A percentile compares a stretch with the other conserved stretches of the same genome.
These are phyloP conservation scores for Mythimna impura DNA, from an alignment of 2,888 invertebrate genomes.

Conservation along the genomic window DNA sequence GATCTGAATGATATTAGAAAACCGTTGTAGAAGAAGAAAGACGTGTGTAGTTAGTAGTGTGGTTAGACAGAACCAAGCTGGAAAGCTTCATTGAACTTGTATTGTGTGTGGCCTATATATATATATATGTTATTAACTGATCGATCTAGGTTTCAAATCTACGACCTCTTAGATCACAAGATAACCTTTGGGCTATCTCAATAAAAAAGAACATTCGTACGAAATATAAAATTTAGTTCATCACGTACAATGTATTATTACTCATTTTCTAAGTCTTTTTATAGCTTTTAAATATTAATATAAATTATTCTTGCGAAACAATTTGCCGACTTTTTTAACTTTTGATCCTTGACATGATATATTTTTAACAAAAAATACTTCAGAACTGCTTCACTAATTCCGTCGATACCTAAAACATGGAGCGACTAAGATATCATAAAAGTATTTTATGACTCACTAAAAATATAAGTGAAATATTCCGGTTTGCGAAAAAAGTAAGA, in stretches of 20 bases:
- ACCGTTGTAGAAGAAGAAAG: background rate
- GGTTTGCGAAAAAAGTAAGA: conserved; percentile 26
- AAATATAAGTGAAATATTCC: conserved; percentile 27
- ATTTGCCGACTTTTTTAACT: conserved; percentile 3
- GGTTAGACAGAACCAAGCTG: background rate
- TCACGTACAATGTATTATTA: conserved; percentile 28
- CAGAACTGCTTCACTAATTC: conserved; percentile 21
- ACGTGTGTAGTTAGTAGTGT: background rate
- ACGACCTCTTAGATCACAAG: conserved; percentile 32
- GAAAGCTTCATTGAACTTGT: conserved; percentile 24
- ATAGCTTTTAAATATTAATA: conserved; percentile 29
- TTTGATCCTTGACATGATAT: conserved; percentile 39
- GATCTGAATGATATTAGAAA: background rate
- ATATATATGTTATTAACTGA: conserved; percentile 23
- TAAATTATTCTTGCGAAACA: conserved; percentile 49
- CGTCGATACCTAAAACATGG: background rate
- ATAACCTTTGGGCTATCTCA: conserved; percentile 24
- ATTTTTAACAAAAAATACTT: conserved; percentile 31
- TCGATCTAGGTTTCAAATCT: conserved; percentile 32
- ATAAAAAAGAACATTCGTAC: conserved; percentile 6
- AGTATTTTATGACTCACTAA: conserved; percentile 26
- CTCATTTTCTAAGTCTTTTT: conserved; percentile 29
- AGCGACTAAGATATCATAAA: background rate
- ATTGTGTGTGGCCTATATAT: background rate
- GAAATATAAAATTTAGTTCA: conserved; percentile 23